Evolutionary conservation across 2,888 invertebrate genomes (phyloP).

Genomic region (Tortrix viridana): DNA sequence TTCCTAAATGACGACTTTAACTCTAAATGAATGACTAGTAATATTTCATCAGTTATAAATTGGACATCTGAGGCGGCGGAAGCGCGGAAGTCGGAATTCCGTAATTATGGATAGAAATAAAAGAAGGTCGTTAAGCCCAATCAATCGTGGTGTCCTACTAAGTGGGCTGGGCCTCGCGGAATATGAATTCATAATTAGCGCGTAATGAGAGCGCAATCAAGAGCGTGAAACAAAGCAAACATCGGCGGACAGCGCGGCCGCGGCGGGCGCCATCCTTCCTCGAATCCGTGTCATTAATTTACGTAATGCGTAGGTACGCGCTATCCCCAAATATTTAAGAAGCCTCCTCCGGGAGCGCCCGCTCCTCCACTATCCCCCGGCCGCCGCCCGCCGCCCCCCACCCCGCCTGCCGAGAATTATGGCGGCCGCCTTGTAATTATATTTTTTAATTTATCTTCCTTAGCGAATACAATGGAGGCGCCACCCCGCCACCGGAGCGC

Average conservation of each 20-base stretch:
- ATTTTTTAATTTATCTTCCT: conserved; percentile 90
- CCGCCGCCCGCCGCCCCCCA: conserved; percentile 61
- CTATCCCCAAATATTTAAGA: conserved; percentile 85
- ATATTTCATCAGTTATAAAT: conserved; percentile 66
- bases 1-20: conserved; percentile 52
- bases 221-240: conserved; percentile 84
- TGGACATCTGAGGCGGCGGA: conserved; percentile 54
- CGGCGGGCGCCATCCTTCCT: conserved; percentile 79
- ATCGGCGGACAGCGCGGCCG: conserved; percentile 56
- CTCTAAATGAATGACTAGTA: conserved; percentile 60
- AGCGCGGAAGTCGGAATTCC: conserved; percentile 69
- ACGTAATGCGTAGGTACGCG: conserved; percentile 85
- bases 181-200: conserved; percentile 73
- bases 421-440: conserved; percentile 88
- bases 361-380: conserved; percentile 77
- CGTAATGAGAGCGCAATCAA: conserved; percentile 83
- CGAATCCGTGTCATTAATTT: conserved; percentile 85
- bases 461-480: conserved; percentile 86
- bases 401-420: conserved; percentile 84
- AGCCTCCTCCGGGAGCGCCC: conserved; percentile 84
- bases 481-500: conserved; percentile 83
- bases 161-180: conserved; percentile 43
- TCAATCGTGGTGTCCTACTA: conserved; percentile 56
- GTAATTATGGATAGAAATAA: conserved; percentile 76
- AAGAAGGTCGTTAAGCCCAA: conserved; percentile 79